A percentile compares a stretch with the other conserved stretches of the same genome.
Evolutionary conservation across 2,888 invertebrate species (phyloP).

Genomic region (Drosophila subsilvestris): DNA sequence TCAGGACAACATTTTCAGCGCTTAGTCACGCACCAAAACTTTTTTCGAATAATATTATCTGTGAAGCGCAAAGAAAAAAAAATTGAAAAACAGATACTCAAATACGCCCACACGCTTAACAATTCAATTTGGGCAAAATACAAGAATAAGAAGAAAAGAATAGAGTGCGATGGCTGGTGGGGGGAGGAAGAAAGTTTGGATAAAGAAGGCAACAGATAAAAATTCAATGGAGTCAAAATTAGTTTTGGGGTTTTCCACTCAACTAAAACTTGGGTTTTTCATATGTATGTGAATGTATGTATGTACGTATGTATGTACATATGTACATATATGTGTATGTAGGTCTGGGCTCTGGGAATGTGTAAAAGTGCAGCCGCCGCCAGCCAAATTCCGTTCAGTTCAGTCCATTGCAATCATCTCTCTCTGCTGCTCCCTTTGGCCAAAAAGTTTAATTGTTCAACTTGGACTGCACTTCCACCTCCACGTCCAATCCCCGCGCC

Average conservation of each 20-base stretch:
- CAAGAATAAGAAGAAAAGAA: slow-evolving; percentile 15
- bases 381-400: slow-evolving; percentile 10
- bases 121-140: slow-evolving; percentile 51
- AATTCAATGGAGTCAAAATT: slow-evolving; percentile 30
- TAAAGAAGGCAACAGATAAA: slow-evolving; percentile 34
- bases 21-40: slow-evolving; percentile 53
- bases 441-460: slow-evolving; percentile 70
- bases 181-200: slow-evolving; percentile 19
- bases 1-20: slow-evolving; percentile 44
- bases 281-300: slow-evolving; percentile 2
- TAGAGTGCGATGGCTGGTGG: too few species aligned
- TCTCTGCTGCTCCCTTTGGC: slow-evolving; percentile 10
- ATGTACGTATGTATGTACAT: background rate
- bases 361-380: slow-evolving; percentile 33
- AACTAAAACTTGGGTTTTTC: background rate
- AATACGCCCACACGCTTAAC: slow-evolving; percentile 28
- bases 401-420: slow-evolving; percentile 8
- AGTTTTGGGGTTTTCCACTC: slow-evolving; percentile 17
- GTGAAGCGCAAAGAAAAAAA: slow-evolving; percentile 5
- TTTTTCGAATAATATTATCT: slow-evolving; percentile 45
- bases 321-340: slow-evolving; percentile 8
- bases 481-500: background rate
- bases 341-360: slow-evolving; percentile 8
- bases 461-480: slow-evolving; percentile 38
- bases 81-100: slow-evolving; percentile 34